A percentile compares a stretch with the other conserved stretches of the same genome.
Evolutionary conservation across 2,113 vertebrate genomes (phyloP).

Genomic region (Pipa parva): DNA sequence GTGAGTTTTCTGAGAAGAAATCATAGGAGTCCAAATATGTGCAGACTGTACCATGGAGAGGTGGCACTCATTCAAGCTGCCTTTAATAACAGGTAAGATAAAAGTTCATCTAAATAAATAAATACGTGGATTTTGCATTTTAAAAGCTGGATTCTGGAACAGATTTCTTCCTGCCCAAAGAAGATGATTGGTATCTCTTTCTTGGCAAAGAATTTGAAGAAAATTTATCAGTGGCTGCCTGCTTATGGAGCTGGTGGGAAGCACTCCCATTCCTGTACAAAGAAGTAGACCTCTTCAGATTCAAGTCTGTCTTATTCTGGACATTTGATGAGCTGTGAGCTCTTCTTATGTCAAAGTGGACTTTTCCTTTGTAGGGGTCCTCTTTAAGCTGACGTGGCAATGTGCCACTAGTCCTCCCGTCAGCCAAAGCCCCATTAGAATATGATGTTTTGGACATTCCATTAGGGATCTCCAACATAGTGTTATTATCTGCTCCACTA

Average conservation of each 20-base stretch:
- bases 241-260: conserved; percentile 46
- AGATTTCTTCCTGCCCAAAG: conserved; percentile 58
- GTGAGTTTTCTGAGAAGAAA: too few relatives aligned
- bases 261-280: conserved; percentile 60
- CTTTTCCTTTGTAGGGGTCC: conserved; percentile 55
- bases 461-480: conserved; percentile 37
- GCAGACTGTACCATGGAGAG: too few relatives aligned
- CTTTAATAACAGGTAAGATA: too few relatives aligned
- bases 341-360: conserved; percentile 60
- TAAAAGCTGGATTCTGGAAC: conserved; percentile 83
- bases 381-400: conserved; percentile 39
- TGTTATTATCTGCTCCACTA: conserved; percentile 45
- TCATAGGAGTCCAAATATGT: too few relatives aligned
- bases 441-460: conserved; percentile 46
- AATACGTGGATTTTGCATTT: conserved; percentile 43
- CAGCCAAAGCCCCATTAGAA: conserved; percentile 55
- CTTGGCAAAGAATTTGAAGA: conserved; percentile 62
- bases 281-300: conserved; percentile 59
- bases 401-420: conserved; percentile 44
- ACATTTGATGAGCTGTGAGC: conserved; percentile 78
- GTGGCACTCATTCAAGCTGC: too few relatives aligned
- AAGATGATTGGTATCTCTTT: conserved; percentile 65
- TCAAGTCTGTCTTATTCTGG: conserved; percentile 59
- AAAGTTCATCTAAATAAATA: too few relatives aligned
- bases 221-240: conserved; percentile 22